These are phyloP conservation scores for Notothenia coriiceps DNA, from an alignment of 2,113 vertebrate species.

Conservation along the genomic window DNA sequence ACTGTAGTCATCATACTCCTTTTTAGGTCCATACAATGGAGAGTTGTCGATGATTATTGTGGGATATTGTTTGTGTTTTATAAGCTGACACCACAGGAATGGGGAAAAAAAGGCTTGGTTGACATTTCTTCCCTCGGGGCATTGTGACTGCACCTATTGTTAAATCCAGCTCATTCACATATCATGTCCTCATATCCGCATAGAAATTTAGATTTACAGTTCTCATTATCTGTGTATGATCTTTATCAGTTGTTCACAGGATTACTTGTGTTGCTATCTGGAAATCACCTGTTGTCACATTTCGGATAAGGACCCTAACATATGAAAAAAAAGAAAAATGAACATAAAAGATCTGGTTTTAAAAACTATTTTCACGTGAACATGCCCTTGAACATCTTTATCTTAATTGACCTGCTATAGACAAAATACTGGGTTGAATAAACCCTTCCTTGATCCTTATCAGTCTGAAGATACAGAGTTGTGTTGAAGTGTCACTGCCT, in stretches of 20 bases:
- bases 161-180: slow-evolving; percentile 28
- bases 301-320: neutral
- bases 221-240: neutral
- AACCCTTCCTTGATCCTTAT: slow-evolving; percentile 58
- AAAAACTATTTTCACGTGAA: neutral
- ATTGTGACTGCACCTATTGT: slow-evolving; percentile 29
- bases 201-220: neutral
- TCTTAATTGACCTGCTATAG: slow-evolving; percentile 52
- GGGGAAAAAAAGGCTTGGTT: neutral
- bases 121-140: slow-evolving; percentile 16
- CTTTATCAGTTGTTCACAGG: slow-evolving; percentile 13
- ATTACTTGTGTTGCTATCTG: neutral
- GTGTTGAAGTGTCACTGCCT: neutral
- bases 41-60: slow-evolving; percentile 6
- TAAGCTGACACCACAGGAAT: neutral
- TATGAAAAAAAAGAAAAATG: too few species aligned
- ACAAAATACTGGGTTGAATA: slow-evolving; percentile 53
- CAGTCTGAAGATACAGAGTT: slow-evolving; percentile 14
- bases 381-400: slow-evolving; percentile 16
- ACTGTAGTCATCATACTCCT: neutral
- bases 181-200: slow-evolving; percentile 10
- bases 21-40: neutral
- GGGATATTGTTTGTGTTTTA: neutral
- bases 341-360: neutral
- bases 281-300: slow-evolving; percentile 13